These are phyloP conservation scores for Acronicta alni DNA, from an alignment of 2,888 invertebrate genomes.

Conservation along the genomic window DNA sequence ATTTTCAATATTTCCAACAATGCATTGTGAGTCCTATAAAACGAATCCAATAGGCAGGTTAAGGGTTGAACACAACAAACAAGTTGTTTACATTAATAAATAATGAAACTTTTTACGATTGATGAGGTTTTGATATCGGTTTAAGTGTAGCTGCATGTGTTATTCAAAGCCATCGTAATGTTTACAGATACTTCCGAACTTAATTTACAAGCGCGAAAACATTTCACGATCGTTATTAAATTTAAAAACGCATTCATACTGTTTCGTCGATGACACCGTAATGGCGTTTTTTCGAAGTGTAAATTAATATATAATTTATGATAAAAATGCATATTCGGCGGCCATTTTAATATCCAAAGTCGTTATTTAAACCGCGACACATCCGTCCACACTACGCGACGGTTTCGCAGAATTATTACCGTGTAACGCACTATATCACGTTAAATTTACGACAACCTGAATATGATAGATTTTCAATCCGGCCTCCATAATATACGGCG, in stretches of 20 bases:
- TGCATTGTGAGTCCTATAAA: slow-evolving; percentile 16
- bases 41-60: slow-evolving; percentile 19
- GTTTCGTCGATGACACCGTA: slow-evolving; percentile 51
- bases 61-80: slow-evolving; percentile 36
- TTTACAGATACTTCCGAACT: slow-evolving; percentile 38
- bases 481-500: slow-evolving; percentile 83
- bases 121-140: slow-evolving; percentile 47
- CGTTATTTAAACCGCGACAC: slow-evolving; percentile 87
- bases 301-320: slow-evolving; percentile 66
- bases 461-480: slow-evolving; percentile 90
- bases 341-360: slow-evolving; percentile 85
- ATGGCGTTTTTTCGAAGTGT: slow-evolving; percentile 51
- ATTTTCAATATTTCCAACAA: slow-evolving; percentile 1
- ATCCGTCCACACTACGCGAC: slow-evolving; percentile 86
- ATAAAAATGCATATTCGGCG: slow-evolving; percentile 70
- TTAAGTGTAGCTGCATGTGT: slow-evolving; percentile 37
- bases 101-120: slow-evolving; percentile 40
- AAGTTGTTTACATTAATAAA: slow-evolving; percentile 44
- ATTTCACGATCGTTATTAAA: slow-evolving; percentile 41
- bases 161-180: slow-evolving; percentile 24
- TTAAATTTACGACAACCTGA: slow-evolving; percentile 88
- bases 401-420: slow-evolving; percentile 86
- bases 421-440: slow-evolving; percentile 88
- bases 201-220: slow-evolving; percentile 36
- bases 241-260: slow-evolving; percentile 48